Evolutionary conservation across 2,888 invertebrate species (phyloP).

Genomic region (Amorpha juglandis): DNA sequence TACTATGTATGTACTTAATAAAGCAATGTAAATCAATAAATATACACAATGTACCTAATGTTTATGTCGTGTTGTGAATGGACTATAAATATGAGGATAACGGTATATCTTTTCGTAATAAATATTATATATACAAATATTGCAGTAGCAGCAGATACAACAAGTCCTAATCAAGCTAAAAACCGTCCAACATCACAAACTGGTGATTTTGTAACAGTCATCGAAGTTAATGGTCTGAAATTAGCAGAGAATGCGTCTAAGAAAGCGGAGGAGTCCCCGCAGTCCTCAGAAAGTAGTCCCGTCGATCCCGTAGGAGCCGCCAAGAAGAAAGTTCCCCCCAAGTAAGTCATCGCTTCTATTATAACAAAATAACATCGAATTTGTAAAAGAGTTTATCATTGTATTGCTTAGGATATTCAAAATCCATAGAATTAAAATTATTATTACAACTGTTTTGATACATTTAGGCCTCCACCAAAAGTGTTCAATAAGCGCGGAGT

Average conservation of each 20-base stretch:
- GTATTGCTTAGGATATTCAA: too few species aligned
- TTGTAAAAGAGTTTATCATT: background rate
- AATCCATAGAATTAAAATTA: too few species aligned
- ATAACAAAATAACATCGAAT: background rate
- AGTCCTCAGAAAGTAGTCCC: conserved; percentile 81
- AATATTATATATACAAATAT: conserved; percentile 36
- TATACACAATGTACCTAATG: too few species aligned
- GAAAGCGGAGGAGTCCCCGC: conserved; percentile 70
- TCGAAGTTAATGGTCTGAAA: conserved; percentile 93
- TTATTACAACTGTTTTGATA: too few species aligned
- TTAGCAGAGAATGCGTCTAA: conserved; percentile 77
- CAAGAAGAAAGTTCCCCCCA: conserved; percentile 87
- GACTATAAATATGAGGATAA: background rate
- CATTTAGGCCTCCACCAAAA: conserved; percentile 85
- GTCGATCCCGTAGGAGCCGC: conserved; percentile 82
- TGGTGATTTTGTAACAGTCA: conserved; percentile 92
- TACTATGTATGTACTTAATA: too few species aligned
- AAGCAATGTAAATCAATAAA: too few species aligned
- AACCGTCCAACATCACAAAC: conserved; percentile 82
- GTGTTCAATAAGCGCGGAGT: conserved; percentile 83
- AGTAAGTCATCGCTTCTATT: conserved; percentile 64
- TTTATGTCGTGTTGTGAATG: background rate
- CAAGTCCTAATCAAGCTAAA: conserved; percentile 73
- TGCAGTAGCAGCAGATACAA: conserved; percentile 68
- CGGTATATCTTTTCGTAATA: background rate